Conservation (phyloP, 2,113 vertebrate species). For the Phycodurus eques region DNA sequence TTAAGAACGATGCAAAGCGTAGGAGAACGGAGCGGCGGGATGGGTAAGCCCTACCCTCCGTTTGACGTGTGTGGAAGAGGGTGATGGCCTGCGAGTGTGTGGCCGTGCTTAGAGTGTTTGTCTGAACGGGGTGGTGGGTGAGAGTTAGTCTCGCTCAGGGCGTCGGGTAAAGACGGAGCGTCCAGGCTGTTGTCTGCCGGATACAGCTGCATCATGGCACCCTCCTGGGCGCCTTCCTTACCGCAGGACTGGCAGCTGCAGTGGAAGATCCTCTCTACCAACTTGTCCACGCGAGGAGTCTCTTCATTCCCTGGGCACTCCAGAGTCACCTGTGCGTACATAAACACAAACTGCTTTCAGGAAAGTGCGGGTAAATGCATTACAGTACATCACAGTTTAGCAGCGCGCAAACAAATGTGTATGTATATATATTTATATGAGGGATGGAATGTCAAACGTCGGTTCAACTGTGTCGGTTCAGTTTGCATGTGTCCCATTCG, state of each 20-base stretch:
- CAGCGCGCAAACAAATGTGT: too few relatives aligned
- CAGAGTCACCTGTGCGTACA: conserved; percentile 81
- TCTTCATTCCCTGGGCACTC: conserved; percentile 87
- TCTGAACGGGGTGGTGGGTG: conserved; percentile 52
- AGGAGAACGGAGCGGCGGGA: conserved; percentile 19
- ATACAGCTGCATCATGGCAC: conserved; percentile 85
- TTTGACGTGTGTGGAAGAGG: conserved; percentile 68
- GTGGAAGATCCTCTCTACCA: conserved; percentile 93
- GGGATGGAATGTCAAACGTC: too few relatives aligned
- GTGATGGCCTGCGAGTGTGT: conserved; percentile 54
- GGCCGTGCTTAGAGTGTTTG: conserved; percentile 55
- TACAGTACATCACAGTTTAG: too few relatives aligned
- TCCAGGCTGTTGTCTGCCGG: conserved; percentile 79
- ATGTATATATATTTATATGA: too few relatives aligned
- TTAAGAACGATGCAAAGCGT: conserved; percentile 37
- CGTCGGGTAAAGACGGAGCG: conserved; percentile 57
- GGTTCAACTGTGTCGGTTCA: too few relatives aligned
- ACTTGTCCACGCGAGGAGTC: conserved; percentile 87
- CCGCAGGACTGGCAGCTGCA: conserved; percentile 97
- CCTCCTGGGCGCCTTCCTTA: conserved; percentile 87
- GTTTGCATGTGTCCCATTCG: too few relatives aligned
- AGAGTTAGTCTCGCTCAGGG: conserved; percentile 36
- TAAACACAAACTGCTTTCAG: not conserved
- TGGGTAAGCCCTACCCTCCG: conserved; percentile 51
- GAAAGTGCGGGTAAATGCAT: too few relatives aligned